A percentile compares a stretch with the other conserved stretches of the same genome.
Conservation (phyloP, 2,888 invertebrate species). For the Zaprionus obscuricornis region DNA sequence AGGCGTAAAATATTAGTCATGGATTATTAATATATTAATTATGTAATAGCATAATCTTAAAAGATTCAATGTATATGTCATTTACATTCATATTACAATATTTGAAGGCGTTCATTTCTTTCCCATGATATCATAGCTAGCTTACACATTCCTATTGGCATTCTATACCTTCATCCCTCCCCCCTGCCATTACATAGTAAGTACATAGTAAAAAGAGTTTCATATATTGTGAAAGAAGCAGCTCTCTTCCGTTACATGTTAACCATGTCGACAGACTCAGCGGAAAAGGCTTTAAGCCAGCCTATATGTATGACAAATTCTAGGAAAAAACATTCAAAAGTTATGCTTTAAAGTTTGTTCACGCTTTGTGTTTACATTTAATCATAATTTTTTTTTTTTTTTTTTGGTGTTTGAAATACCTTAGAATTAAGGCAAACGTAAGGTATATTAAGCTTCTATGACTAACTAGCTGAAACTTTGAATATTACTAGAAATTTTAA, state of each 20-base stretch:
- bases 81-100: not conserved
- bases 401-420: slow-evolving; percentile 10
- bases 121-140: slow-evolving; percentile 49
- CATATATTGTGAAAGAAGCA: slow-evolving; percentile 13
- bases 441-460: not conserved
- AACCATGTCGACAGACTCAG: slow-evolving; percentile 28
- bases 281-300: slow-evolving; percentile 8
- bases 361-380: slow-evolving; percentile 19
- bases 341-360: slow-evolving; percentile 21
- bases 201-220: not conserved
- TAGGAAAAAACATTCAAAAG: slow-evolving; percentile 36
- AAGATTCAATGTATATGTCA: not conserved
- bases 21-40: slow-evolving; percentile 53
- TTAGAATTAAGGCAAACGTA: not conserved
- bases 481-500: too few species aligned
- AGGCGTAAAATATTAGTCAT: slow-evolving; percentile 45
- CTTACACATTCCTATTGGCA: slow-evolving; percentile 38
- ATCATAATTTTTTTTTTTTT: slow-evolving; percentile 3
- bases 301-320: slow-evolving; percentile 31
- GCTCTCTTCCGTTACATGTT: slow-evolving; percentile 56
- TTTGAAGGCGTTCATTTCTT: slow-evolving; percentile 3
- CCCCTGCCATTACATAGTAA: too few species aligned
- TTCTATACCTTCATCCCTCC: not conserved
- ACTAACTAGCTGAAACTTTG: too few species aligned
- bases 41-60: slow-evolving; percentile 28